A percentile compares a stretch with the other conserved stretches of the same genome.
phyloP scores from a whole-genome alignment of 2,113 vertebrate species.

The Piaya cayana region DNA sequence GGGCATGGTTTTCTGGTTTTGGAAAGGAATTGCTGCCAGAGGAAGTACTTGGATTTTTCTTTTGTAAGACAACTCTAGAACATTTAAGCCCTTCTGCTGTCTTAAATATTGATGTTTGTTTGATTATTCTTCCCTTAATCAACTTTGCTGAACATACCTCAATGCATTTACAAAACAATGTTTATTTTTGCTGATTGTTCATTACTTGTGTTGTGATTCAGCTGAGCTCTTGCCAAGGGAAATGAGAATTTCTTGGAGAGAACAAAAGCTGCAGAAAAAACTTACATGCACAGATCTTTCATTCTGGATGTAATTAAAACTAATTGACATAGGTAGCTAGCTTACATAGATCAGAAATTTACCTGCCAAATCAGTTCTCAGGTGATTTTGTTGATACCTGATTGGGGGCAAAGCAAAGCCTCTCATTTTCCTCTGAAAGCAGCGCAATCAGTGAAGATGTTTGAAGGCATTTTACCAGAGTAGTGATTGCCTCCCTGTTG shows the following conservation, averaged over 20 bases:
- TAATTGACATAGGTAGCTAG: conserved; percentile 59
- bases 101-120: conserved; percentile 35
- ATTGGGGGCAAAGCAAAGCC: conserved; percentile 33
- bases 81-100: conserved; percentile 5
- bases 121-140: conserved; percentile 44
- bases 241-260: background rate
- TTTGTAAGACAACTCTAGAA: background rate
- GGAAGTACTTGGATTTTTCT: background rate
- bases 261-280: conserved; percentile 20
- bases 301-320: conserved; percentile 58
- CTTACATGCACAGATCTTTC: background rate
- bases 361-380: conserved; percentile 27
- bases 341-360: conserved; percentile 51
- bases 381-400: conserved; percentile 54
- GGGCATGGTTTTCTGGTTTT: background rate
- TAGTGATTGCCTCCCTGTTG: conserved; percentile 29
- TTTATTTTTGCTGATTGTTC: conserved; percentile 47
- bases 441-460: conserved; percentile 36
- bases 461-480: conserved; percentile 50
- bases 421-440: conserved; percentile 49
- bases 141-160: background rate
- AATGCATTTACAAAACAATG: background rate
- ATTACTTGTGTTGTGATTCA: conserved; percentile 33
- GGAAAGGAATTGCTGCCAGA: background rate
- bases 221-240: conserved; percentile 11